Percentiles rank a stretch among this genome's conserved stretches.
Evolutionary conservation across 2,113 vertebrate genomes (phyloP).

Genomic region (Brachyhypopomus gauderio): DNA sequence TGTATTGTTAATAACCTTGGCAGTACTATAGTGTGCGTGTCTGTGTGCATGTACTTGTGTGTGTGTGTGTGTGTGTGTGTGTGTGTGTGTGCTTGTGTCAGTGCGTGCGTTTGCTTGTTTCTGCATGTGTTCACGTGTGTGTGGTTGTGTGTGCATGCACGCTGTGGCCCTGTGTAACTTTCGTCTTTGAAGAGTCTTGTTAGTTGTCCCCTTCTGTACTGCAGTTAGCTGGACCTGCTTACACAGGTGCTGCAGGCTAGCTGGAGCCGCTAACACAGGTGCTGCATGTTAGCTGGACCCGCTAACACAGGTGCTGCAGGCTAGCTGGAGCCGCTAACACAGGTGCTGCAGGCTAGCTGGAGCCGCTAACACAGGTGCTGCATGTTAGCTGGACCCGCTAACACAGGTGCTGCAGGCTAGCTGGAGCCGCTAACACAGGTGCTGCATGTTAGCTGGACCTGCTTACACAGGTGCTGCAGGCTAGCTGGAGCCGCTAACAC

Average conservation of each 20-base stretch:
- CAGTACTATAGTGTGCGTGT: not conserved
- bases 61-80: slow-evolving; percentile 35
- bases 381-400: not conserved
- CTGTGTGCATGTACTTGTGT: not conserved
- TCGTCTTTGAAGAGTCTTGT: too few relatives aligned
- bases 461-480: too few relatives aligned
- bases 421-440: not conserved
- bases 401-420: not conserved
- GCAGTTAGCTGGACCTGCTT: not conserved
- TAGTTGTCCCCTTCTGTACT: not conserved
- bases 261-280: not conserved
- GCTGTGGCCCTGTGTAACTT: not conserved
- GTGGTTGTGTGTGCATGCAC: too few relatives aligned
- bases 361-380: not conserved
- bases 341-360: too few relatives aligned
- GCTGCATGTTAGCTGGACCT: not conserved
- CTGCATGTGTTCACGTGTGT: too few relatives aligned
- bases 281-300: too few relatives aligned
- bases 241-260: not conserved
- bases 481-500: too few relatives aligned
- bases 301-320: not conserved
- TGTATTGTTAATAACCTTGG: slow-evolving; percentile 34
- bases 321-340: not conserved
- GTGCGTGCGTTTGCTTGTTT: not conserved
- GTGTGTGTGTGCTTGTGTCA: slow-evolving; percentile 20